Conservation (phyloP, 1,140 invertebrate genomes). For the Andricus grossulariae region DNA sequence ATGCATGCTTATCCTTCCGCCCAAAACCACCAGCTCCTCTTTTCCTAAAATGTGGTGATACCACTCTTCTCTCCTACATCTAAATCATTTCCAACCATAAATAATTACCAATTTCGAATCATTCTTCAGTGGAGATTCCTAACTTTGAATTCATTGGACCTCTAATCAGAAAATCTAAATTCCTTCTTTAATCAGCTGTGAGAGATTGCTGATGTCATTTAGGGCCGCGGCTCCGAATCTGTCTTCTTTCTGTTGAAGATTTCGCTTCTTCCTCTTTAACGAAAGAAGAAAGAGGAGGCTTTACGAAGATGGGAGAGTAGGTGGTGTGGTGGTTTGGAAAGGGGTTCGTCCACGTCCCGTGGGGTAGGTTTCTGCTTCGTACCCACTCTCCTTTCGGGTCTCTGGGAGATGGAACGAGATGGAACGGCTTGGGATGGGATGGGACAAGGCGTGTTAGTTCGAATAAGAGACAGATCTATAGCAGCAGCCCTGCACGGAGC, state of each 20-base stretch:
- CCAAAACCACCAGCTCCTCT: conserved; percentile 54
- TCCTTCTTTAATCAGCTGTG: background rate
- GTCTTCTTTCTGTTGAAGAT: conserved; percentile 32
- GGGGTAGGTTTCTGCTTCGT: conserved; percentile 62
- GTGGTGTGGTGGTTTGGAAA: conserved; percentile 45
- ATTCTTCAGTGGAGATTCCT: conserved; percentile 34
- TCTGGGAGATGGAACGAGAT: conserved; percentile 64
- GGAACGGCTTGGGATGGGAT: conserved; percentile 59
- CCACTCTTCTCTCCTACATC: conserved; percentile 15
- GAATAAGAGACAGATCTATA: conserved; percentile 74
- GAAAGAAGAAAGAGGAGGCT: conserved; percentile 46
- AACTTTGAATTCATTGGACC: conserved; percentile 30
- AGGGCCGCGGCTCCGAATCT: conserved; percentile 27
- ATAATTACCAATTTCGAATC: conserved; percentile 44
- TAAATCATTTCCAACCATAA: conserved; percentile 45
- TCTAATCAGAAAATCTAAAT: background rate
- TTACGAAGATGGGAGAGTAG: conserved; percentile 37
- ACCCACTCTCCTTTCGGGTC: conserved; percentile 61
- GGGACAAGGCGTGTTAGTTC: conserved; percentile 69
- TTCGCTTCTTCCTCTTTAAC: conserved; percentile 58
- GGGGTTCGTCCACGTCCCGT: conserved; percentile 62
- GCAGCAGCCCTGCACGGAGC: conserved; percentile 54
- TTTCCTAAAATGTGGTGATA: conserved; percentile 42
- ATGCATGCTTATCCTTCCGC: conserved; percentile 58
- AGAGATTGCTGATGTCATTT: conserved; percentile 1